A percentile compares a stretch with the other conserved stretches of the same genome.
Conservation (phyloP, 1,140 invertebrate genomes). For the Neodiprion virginianus region DNA sequence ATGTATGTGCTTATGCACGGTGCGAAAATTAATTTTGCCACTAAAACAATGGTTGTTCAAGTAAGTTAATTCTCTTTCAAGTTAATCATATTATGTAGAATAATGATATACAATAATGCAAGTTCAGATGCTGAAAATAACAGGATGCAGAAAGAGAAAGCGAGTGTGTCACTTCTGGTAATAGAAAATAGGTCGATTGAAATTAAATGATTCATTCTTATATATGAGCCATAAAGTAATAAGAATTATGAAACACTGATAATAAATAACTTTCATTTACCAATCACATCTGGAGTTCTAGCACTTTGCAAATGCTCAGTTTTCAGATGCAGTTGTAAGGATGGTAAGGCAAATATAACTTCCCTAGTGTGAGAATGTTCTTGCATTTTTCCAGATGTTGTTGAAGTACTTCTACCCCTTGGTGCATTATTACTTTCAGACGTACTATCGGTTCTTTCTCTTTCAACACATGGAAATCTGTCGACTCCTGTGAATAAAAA, state of each 20-base stretch:
- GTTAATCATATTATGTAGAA: too few species aligned
- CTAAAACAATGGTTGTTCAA: too few species aligned
- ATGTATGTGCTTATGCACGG: too few species aligned
- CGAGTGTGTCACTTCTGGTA: too few species aligned
- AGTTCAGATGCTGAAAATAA: too few species aligned
- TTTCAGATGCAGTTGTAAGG: slow-evolving; percentile 90
- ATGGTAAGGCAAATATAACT: slow-evolving; percentile 94
- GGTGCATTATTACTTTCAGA: slow-evolving; percentile 46
- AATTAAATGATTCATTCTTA: too few species aligned
- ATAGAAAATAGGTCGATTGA: too few species aligned
- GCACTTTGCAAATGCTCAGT: slow-evolving; percentile 88
- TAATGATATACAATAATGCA: too few species aligned
- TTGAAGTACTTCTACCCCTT: slow-evolving; percentile 56
- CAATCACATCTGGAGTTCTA: slow-evolving; percentile 73
- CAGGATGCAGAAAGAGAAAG: too few species aligned
- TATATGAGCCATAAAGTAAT: not conserved
- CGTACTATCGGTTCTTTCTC: slow-evolving; percentile 66
- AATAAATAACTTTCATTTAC: slow-evolving; percentile 52
- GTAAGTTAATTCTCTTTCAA: too few species aligned
- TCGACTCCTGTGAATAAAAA: slow-evolving; percentile 76
- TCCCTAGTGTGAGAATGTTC: slow-evolving; percentile 91
- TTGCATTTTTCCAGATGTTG: slow-evolving; percentile 68
- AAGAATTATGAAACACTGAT: not conserved
- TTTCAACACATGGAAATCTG: slow-evolving; percentile 85
- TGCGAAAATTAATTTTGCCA: too few species aligned